Evolutionary conservation across 2,113 vertebrate genomes (phyloP), one percentile per base, ranked within the genome.

Genomic region (Corvus hawaiiensis): DNA sequence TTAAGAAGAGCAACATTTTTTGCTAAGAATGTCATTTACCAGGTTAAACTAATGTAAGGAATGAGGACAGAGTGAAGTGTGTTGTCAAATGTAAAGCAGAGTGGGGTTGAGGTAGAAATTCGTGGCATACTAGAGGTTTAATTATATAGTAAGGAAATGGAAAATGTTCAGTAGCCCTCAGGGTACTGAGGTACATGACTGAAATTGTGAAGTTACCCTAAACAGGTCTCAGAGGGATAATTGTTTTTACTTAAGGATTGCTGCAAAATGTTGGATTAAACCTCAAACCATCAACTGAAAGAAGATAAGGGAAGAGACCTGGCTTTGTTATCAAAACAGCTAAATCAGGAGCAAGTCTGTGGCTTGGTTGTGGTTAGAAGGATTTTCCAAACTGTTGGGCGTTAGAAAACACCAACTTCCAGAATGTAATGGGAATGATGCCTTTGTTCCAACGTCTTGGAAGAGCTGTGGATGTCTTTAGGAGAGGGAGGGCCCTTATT

Each of bases 361-460:
- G 21, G 16, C 26, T 71, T 73, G 22, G 39, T 24, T 51, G 10
- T 39, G 41, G 13, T 26, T 61, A 6, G 18, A 68, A 16, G 21
- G 30, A 3, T 61, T 80, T 83, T 20, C 32, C 35, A 21, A 67
- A 39, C 13, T 20, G 24, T 1, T 61, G 51, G 27, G 13, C 14
- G 13, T 11, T 39, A 17, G 27, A 22, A 85, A 59, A 21, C 11
- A 5, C 26, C 16, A 0, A 0, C 12, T 55, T 41, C 0, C 4
- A 23, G 35, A 23, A 21, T 18, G 23, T 17, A 4, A 1, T 17
- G 69, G 35, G 30, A 26, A n/a, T 9, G 26, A 6, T 79, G 30
- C 14, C 18, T 55, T 26, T 28, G 8, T 46, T 77, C 5, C 2
- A 0, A 4, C 12, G 28, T 51, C 58, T 32, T 13, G 11, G 37